Percentiles rank a stretch among this genome's conserved stretches.
phyloP scores from a whole-genome alignment of 2,888 invertebrate species.

The Scaptomyza parva region DNA sequence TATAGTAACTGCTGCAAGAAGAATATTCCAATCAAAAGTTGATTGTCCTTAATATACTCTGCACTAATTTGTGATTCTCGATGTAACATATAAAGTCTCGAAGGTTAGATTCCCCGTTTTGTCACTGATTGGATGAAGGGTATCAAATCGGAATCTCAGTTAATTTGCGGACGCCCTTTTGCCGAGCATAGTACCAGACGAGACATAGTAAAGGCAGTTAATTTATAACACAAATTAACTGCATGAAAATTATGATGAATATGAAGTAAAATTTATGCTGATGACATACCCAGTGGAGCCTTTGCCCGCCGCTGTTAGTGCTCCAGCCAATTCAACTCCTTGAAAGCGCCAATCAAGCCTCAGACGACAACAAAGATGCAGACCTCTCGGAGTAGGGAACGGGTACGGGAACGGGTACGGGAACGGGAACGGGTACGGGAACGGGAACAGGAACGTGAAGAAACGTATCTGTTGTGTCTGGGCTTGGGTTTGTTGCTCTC shows the following conservation, averaged over 20 bases:
- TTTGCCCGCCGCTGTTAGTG: constrained; percentile 22
- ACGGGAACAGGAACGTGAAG: background rate
- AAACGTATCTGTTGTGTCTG: constrained; percentile 20
- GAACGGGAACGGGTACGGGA: too few relatives aligned
- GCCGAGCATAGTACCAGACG: constrained; percentile 24
- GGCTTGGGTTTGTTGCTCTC: constrained; percentile 30
- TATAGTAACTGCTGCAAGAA: background rate
- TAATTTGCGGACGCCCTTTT: constrained; percentile 45
- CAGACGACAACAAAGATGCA: constrained; percentile 45
- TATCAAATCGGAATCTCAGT: constrained; percentile 33
- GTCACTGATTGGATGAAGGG: constrained; percentile 4
- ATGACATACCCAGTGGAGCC: constrained; percentile 63
- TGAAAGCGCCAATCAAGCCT: constrained; percentile 44
- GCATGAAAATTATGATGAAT: constrained; percentile 79
- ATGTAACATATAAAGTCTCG: background rate
- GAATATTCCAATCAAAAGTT: background rate
- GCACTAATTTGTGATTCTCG: background rate
- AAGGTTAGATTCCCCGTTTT: background rate
- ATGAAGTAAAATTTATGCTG: constrained; percentile 77
- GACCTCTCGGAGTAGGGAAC: background rate
- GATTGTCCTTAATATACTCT: background rate
- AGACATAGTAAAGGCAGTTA: constrained; percentile 40
- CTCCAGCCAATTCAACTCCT: constrained; percentile 8
- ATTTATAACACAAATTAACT: constrained; percentile 77
- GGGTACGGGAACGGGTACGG: background rate